These are phyloP conservation scores for Sarcophaga carnaria DNA, from an alignment of 2,888 invertebrate genomes.

Conservation along the genomic window DNA sequence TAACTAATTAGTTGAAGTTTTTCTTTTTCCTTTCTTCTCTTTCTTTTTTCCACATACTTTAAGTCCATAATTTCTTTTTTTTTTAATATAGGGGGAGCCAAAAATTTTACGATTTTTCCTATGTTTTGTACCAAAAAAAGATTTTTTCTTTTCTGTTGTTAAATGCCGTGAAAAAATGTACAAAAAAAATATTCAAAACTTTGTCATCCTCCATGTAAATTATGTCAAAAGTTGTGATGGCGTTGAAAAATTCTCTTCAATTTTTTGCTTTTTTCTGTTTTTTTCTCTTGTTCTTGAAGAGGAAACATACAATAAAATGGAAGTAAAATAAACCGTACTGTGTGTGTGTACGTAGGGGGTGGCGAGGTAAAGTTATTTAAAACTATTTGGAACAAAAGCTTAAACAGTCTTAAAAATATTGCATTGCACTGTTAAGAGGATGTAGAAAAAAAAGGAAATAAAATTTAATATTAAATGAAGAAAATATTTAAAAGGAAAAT, in stretches of 20 bases:
- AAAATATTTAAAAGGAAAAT: too few relatives aligned
- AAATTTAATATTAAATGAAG: too few relatives aligned
- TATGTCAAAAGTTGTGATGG: constrained; percentile 25
- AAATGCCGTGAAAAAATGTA: neutral
- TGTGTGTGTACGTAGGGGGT: too few relatives aligned
- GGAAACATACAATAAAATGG: neutral
- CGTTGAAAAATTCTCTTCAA: neutral
- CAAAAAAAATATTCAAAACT: neutral
- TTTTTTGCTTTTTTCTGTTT: neutral
- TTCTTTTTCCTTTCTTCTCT: neutral
- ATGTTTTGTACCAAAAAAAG: too few relatives aligned
- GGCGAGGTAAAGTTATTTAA: too few relatives aligned
- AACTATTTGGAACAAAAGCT: too few relatives aligned
- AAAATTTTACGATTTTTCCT: neutral
- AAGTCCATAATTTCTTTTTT: neutral
- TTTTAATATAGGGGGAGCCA: neutral
- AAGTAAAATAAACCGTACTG: neutral
- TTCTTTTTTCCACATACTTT: neutral
- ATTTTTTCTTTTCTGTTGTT: too few relatives aligned
- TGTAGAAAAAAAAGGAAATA: too few relatives aligned
- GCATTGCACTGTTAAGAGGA: too few relatives aligned
- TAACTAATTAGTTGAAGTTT: constrained; percentile 47
- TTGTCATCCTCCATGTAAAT: constrained; percentile 26
- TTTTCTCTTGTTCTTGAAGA: neutral
- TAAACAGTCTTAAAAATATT: too few relatives aligned